Base-by-base conservation (phyloP, 2,888 invertebrate species). In the Calliopum simillimum region DNA sequence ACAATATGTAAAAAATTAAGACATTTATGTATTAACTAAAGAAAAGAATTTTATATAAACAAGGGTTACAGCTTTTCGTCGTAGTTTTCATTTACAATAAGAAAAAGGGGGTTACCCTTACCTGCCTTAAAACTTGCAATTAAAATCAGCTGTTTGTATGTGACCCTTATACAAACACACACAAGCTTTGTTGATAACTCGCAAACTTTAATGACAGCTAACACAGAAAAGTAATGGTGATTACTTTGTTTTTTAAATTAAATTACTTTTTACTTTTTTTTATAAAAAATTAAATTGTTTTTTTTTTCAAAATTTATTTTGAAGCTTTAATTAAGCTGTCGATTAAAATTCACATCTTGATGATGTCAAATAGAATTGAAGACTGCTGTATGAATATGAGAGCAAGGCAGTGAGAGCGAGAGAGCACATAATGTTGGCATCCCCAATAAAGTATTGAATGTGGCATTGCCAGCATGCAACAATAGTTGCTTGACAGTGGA, bases 321-420 rank as follows among this genome's bases (percentile, higher is more conserved):
- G 55, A 65, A 53, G 63, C 64, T 63, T 51, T 33, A 41, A 33
- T 12, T 55, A 66, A 53, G 25, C 33, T 23, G 47, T 53, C 43
- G 43, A 63, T 49, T 49, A 12, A 19, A n/a, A 46, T 63, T 46
- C 19, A 43, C 46, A 65, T 41, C 64, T 41, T 19, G 43, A 44
- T 47, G 33, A 58, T 58, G 56, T 58, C 33, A 23, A 47, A 16
- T 25, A 58, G 58, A 65, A 55, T 53, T 33, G 41, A 33, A 41
- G 53, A 53, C 16, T 53, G 41, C 16, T 55, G 23, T 41, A 33
- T 33, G 33, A 33, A 33, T 33, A 33, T 33, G 8, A 33, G 33
- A 33, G 33, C 5, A 8, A 33, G 33, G 8, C 5, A 2, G 4
- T 6, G 2, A 4, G 33, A 33, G 33, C 4, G 33, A 33, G 33